A percentile compares a stretch with the other conserved stretches of the same genome.
phyloP scores from a whole-genome alignment of 2,113 vertebrate genomes.

The Corythornis madagascariensis region DNA sequence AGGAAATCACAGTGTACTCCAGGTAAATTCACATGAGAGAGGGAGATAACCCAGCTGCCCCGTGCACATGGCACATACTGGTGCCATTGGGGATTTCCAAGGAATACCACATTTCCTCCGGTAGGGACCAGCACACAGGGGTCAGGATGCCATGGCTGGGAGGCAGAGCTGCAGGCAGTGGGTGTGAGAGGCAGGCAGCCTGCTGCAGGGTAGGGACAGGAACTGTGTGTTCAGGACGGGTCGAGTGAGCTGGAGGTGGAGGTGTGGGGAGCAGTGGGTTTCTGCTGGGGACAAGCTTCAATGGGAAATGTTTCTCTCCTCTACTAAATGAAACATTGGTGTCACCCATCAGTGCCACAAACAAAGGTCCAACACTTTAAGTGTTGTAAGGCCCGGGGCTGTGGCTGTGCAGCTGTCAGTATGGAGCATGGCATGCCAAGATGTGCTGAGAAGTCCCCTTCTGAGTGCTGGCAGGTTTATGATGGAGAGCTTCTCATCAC shows the following conservation, averaged over 20 bases:
- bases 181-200: not conserved
- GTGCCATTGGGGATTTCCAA: not conserved
- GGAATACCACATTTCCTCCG: not conserved
- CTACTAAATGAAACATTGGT: not conserved
- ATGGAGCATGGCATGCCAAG: not conserved
- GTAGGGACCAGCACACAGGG: not conserved
- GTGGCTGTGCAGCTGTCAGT: accelerated
- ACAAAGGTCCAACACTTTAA: not conserved
- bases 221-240: accelerated
- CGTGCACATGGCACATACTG: accelerated
- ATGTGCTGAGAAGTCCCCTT: not conserved
- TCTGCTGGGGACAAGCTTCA: not conserved
- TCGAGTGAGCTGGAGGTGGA: accelerated
- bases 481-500: not conserved
- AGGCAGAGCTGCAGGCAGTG: not conserved
- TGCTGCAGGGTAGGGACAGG: not conserved
- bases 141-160: accelerated
- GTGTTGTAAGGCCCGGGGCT: not conserved
- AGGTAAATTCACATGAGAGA: not conserved
- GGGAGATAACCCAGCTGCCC: not conserved
- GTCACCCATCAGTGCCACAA: not conserved
- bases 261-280: not conserved
- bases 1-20: not conserved
- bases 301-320: not conserved
- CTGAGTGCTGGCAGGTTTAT: not conserved